These are phyloP conservation scores for Keiferia lycopersicella DNA, from an alignment of 2,888 invertebrate species.

Conservation along the genomic window DNA sequence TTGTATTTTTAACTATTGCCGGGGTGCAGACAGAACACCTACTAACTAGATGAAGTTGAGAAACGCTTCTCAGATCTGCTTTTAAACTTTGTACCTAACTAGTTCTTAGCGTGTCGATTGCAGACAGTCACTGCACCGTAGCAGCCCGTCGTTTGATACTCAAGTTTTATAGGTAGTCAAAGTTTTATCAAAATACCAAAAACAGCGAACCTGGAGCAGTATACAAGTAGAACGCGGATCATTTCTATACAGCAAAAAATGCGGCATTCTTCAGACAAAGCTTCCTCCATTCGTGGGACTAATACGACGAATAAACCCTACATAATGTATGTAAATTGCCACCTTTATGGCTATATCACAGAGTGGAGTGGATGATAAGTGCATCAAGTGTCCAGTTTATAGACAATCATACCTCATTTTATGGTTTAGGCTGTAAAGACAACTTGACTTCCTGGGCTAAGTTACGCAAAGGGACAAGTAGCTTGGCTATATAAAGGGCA, in stretches of 20 bases:
- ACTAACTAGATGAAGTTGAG: no score
- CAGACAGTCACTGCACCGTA: no score
- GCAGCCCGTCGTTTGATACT: no score
- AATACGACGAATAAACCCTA: slow-evolving; percentile 12
- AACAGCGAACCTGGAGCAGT: no score
- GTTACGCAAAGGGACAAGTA: background rate
- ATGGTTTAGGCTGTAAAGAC: background rate
- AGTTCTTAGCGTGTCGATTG: no score
- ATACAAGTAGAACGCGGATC: background rate
- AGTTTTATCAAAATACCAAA: no score
- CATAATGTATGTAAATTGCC: slow-evolving; percentile 21
- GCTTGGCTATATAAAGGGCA: background rate
- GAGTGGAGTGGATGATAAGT: slow-evolving; percentile 11
- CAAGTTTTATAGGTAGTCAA: no score
- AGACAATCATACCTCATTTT: background rate
- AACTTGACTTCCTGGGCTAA: slow-evolving; percentile 2
- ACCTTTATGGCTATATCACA: slow-evolving; percentile 11
- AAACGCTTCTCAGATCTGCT: no score
- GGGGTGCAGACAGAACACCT: background rate
- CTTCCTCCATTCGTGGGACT: slow-evolving; percentile 18
- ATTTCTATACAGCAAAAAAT: slow-evolving; percentile 8
- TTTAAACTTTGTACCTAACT: no score
- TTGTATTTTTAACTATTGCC: background rate
- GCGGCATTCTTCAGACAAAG: background rate
- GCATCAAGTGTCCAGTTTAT: slow-evolving; percentile 10